phyloP scores from a whole-genome alignment of 2,113 vertebrate species.

The Alces alces region DNA sequence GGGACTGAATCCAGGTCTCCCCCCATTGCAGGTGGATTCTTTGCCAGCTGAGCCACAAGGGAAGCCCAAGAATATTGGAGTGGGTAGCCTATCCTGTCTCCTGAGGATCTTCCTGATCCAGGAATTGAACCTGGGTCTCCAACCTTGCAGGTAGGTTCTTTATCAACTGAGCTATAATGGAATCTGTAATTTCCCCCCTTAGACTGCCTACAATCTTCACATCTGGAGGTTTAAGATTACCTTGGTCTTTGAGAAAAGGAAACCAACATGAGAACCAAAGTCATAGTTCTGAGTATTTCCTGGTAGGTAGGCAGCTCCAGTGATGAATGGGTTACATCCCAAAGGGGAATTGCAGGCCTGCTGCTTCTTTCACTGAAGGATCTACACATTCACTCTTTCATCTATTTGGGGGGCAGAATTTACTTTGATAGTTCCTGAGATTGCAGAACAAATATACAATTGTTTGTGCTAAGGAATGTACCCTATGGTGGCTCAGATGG shows the following conservation, averaged over 20 bases:
- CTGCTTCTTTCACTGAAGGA: neutral
- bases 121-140: neutral
- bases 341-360: neutral
- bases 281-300: neutral
- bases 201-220: neutral
- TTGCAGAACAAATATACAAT: neutral
- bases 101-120: accelerated
- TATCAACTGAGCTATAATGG: neutral
- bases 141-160: neutral
- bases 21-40: accelerated
- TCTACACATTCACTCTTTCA: neutral
- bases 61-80: neutral
- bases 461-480: neutral
- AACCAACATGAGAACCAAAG: neutral
- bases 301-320: neutral
- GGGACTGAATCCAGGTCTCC: neutral
- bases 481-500: neutral
- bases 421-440: neutral
- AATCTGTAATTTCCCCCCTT: neutral
- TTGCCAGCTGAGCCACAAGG: neutral
- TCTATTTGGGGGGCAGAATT: neutral
- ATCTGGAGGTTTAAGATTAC: neutral
- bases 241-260: neutral
- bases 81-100: neutral
- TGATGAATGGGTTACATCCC: neutral